Evolutionary conservation across 2,797 vertebrate genomes (phyloP).

Genomic region (Melanotaenia boesemani): DNA sequence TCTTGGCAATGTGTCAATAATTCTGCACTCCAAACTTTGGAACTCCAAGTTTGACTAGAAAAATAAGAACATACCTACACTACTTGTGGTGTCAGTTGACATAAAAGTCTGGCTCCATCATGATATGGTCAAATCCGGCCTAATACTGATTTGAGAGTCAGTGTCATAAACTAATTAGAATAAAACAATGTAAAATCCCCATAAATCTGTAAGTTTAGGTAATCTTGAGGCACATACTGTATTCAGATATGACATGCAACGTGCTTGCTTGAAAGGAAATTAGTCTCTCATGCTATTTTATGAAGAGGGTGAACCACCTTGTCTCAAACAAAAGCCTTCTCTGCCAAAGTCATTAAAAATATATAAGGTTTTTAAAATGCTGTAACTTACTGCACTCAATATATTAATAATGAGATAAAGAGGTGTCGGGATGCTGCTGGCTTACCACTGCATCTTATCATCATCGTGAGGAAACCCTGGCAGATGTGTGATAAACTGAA

Average conservation of each 20-base stretch:
- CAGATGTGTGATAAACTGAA: slow-evolving; percentile 2
- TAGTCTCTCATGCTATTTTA: neutral
- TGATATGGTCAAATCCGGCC: no score
- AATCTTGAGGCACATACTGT: no score
- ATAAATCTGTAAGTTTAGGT: no score
- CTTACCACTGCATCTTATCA: neutral
- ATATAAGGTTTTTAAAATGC: slow-evolving; percentile 5
- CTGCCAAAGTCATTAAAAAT: neutral
- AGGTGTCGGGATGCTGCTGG: slow-evolving; percentile 4
- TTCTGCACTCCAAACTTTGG: no score
- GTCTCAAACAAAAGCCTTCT: slow-evolving; percentile 1
- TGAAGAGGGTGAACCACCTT: neutral
- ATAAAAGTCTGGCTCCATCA: no score
- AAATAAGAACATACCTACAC: no score
- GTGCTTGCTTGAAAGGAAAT: neutral
- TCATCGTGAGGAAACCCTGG: neutral
- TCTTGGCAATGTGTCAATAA: no score
- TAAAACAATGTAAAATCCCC: no score
- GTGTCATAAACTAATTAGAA: no score
- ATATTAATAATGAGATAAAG: slow-evolving; percentile 10
- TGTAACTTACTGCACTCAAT: neutral
- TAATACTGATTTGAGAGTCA: neutral
- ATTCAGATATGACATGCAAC: no score
- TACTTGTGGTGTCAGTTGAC: no score
- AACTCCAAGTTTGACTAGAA: no score